Base-by-base conservation (phyloP, 1,140 invertebrate genomes). In the Panagrolaimus sp. region DNA sequence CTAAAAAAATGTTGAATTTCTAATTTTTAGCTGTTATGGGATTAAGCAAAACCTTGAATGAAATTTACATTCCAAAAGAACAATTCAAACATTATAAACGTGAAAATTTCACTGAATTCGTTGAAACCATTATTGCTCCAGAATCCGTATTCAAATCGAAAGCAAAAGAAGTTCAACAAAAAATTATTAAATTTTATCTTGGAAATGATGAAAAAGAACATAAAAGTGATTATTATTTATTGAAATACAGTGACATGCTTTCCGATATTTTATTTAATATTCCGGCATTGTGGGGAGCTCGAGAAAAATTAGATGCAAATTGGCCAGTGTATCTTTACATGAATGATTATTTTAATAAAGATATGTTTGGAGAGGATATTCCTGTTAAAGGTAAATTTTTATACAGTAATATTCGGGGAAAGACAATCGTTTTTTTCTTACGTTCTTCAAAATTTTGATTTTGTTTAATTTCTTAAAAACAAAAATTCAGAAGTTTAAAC, bases 301-400 rank as follows among this genome's bases (percentile, higher is more conserved):
- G 47, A 55, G 65, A 68, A 43, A 68, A 55, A 28, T 9, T 47
- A 17, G 47, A 10, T 1, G 58, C 65, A 14, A 63, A 64, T 44
- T 43, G 69, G 15, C 26, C 26, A 4, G 65, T 74, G 47, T 74
- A 69, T 62, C 64, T 72, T 14, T 74, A 73, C 67, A 73, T 66
- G 8, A 69, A 72, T 28, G 67, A 72, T 28, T 74, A 73, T 38
- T 65, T 43, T 43, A 68, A 71, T 48, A 47, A 58, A 12, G 71
- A 69, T 43, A 38, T 45, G 21, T 65, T 52, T 17, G 73, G 69
- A 24, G 44, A 65, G 21, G 58, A 72, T 43, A 62, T 74, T 45
- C 73, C 73, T 1, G 68, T 72, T 46, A 69, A 64, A 69, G 72
- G 32, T 38, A 38, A 38, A n/a, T n/a, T n/a, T n/a, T n/a, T n/a